Evolutionary conservation across 1,140 invertebrate species (phyloP), one percentile per base, ranked within the genome.

Genomic region (Druon quercuslanigerum): DNA sequence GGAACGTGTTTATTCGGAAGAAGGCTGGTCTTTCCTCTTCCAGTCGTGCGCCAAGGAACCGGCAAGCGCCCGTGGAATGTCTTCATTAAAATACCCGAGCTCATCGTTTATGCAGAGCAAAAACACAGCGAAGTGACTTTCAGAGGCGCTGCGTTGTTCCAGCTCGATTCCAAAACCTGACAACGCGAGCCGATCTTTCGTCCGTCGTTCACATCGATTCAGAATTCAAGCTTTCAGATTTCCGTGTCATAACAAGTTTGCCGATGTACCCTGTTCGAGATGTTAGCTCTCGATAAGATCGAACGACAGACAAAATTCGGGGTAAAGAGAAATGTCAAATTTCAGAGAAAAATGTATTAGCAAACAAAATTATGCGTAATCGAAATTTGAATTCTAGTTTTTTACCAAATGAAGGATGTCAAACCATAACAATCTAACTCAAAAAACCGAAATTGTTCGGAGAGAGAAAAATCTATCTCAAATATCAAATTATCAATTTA

Each of bases 91-190:
- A 87, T 88, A 86, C 85, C 82, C 81, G 79, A 74, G 83, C 86
- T 87, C 87, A 88, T 88, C 84, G 86, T 87, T 88, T 87, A 88
- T 87, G 85, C 85, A 87, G 81, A 87, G 84, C 84, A 87, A 88
- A 87, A 87, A 87, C 85, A 85, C 81, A 85, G 83, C 80, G 84
- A 85, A 83, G 81, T 81, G 78, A 83, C 71, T 73, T 60, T 60
- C 75, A 71, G 72, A 66, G 20, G 57, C 57, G 33, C 57, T 66
- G 12, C 57, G 33, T 25, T 66, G 12, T 66, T 66, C 25, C 25
- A 46, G 33, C 14, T 16, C 60, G n/a, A 46, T 66, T 66, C 14
- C 25, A 66, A 66, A 66, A 66, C 33, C 25, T n/a, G 33, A 66
- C 57, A 66, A 25, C 20, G 33, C 20, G 33, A 66, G 25, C 16